Evolutionary conservation across 2,797 vertebrate genomes (phyloP), one percentile per base, ranked within the genome.

Genomic region (Buceros bicornis): DNA sequence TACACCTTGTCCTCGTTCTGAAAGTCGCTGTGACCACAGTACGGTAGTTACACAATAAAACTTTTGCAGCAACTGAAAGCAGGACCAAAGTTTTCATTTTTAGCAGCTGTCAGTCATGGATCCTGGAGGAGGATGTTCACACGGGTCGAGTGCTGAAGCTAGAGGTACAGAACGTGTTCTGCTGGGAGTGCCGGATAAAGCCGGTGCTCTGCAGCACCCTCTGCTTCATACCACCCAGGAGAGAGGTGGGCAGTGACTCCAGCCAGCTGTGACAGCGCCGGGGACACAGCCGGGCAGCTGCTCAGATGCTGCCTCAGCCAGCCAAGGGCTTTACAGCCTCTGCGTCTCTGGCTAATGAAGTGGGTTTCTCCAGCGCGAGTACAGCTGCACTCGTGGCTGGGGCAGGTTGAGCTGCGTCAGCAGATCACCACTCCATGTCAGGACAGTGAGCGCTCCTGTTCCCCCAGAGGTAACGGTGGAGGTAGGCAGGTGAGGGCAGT

Each of bases 41-140:
- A 14, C 17, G 8, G 72, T 71, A 91, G 67, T 78, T 81, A 85
- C 87, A 95, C 81, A 97, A 96, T 97, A 97, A 97, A 97, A 72
- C 74, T 94, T 96, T 94, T 94, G 84, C 88, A 92, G 80, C 80
- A 89, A 78, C 66, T 21, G 25, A n/a, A 48, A 84, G 24, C 7
- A 6, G 20, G 8, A 2, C 0, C 8, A 1, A 12, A 31, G 66
- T 26, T 45, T 13, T 54, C 2, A 24, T 56, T 86, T 76, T 11
- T 65, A 45, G 43, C 37, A 42, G 31, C 50, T 29, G 14, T 5
- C 11, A 4, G 21, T 25, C 7, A 16, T 0, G 2, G n/a, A 19
- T 8, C 5, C 11, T 5, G 4, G 26, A 14, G 33, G 4, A 10
- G 19, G 31, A 8, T 0, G 3, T 17, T 37, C 29, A 8, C 6